These are phyloP conservation scores for Octopus bimaculoides DNA, from an alignment of 1,140 invertebrate genomes.

Conservation along the genomic window DNA sequence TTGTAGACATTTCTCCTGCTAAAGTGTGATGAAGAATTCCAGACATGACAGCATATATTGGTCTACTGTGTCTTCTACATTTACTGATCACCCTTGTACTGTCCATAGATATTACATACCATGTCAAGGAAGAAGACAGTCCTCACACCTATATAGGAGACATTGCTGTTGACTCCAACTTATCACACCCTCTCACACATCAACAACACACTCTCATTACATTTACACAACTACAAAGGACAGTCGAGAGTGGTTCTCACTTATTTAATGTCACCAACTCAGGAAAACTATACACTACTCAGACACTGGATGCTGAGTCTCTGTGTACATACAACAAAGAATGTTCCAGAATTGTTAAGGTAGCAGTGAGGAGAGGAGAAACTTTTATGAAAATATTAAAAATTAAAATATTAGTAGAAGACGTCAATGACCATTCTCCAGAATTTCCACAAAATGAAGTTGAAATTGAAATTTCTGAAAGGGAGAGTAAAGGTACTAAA, in stretches of 20 bases:
- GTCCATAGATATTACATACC: conserved; percentile 25
- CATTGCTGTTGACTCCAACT: conserved; percentile 34
- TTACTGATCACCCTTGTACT: too few species aligned
- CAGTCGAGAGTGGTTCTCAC: not conserved
- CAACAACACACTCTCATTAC: too few species aligned
- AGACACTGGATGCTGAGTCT: conserved; percentile 27
- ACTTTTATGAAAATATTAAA: not conserved
- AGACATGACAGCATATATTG: too few species aligned
- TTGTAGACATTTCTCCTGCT: too few species aligned
- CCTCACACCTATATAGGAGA: conserved; percentile 32
- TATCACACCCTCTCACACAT: too few species aligned
- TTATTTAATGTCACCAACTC: conserved; percentile 81
- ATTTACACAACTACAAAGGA: not conserved
- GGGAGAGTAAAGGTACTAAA: conserved; percentile 22
- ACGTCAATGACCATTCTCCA: conserved; percentile 77
- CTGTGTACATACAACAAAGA: conserved; percentile 38
- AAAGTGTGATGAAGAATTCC: too few species aligned
- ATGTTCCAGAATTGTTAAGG: conserved; percentile 33
- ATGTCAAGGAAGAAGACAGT: conserved; percentile 25
- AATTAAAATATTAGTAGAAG: conserved; percentile 64
- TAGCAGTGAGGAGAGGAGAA: conserved; percentile 32
- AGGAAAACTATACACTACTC: conserved; percentile 69
- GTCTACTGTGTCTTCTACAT: too few species aligned
- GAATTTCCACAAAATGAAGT: conserved; percentile 63
- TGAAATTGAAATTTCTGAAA: conserved; percentile 28